phyloP scores from a whole-genome alignment of 2,888 invertebrate species.

The Clostera curtula region DNA sequence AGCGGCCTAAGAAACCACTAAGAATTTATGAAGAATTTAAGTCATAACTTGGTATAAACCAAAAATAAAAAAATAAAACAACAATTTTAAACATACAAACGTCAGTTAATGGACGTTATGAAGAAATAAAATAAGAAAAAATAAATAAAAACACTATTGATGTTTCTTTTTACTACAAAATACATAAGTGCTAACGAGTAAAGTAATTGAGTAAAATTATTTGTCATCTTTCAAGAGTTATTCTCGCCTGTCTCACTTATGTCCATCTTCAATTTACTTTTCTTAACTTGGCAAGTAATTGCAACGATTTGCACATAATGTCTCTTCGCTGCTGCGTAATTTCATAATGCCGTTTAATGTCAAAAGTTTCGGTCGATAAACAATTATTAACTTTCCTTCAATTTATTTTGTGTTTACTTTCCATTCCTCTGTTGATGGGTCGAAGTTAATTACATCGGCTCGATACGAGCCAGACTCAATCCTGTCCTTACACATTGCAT shows the following conservation, averaged over 20 bases:
- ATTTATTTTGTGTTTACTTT: conserved; percentile 22
- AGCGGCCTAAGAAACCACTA: too few relatives aligned
- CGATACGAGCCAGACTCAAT: conserved; percentile 63
- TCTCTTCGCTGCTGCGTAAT: conserved; percentile 12
- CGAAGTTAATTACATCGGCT: conserved; percentile 38
- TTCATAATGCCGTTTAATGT: conserved; percentile 17
- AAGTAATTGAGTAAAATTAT: too few relatives aligned
- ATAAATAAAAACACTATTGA: too few relatives aligned
- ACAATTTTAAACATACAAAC: too few relatives aligned
- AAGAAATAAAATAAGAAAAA: too few relatives aligned
- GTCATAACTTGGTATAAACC: too few relatives aligned
- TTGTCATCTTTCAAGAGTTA: conserved; percentile 10
- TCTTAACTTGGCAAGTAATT: conserved; percentile 17
- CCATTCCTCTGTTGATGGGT: conserved; percentile 24
- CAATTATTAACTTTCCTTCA: conserved; percentile 22
- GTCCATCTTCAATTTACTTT: conserved; percentile 7
- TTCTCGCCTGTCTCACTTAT: conserved; percentile 14
- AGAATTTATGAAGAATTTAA: too few relatives aligned
- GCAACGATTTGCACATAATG: conserved; percentile 17
- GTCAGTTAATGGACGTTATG: too few relatives aligned
- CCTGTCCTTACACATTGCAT: conserved; percentile 24
- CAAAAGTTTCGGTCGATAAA: conserved; percentile 13
- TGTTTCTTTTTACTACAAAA: too few relatives aligned
- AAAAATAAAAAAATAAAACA: too few relatives aligned
- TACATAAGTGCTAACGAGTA: too few relatives aligned